Percentiles rank a stretch among this genome's conserved stretches.
Conservation (phyloP, 1,140 invertebrate genomes). For the Neuroterus valhalla region DNA sequence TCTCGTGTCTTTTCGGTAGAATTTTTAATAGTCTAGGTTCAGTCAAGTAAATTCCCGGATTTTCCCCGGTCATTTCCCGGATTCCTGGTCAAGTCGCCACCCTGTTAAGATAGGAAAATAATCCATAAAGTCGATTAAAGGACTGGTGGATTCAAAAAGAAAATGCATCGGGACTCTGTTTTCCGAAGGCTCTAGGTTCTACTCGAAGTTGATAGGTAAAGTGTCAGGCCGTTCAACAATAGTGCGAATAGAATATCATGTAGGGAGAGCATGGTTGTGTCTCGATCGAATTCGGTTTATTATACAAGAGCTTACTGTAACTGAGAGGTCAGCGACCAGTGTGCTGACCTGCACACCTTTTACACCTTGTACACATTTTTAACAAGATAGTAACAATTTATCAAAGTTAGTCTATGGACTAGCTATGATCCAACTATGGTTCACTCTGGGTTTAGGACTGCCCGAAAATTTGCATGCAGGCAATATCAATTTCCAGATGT, state of each 20-base stretch:
- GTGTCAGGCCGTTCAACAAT: slow-evolving; percentile 19
- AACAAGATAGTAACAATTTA: slow-evolving; percentile 8
- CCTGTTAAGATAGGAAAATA: slow-evolving; percentile 20
- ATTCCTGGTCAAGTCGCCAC: too few relatives aligned
- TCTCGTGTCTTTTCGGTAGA: too few relatives aligned
- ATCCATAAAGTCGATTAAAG: slow-evolving; percentile 26
- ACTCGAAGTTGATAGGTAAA: slow-evolving; percentile 12
- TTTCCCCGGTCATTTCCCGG: too few relatives aligned
- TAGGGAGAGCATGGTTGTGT: slow-evolving; percentile 4
- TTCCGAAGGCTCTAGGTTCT: slow-evolving; percentile 24
- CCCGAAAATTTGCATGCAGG: too few relatives aligned
- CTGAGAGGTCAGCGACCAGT: slow-evolving; percentile 72
- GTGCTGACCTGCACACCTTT: slow-evolving; percentile 63
- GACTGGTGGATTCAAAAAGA: neutral
- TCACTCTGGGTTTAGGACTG: neutral
- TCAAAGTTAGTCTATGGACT: neutral
- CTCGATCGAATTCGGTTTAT: slow-evolving; percentile 74
- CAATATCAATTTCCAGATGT: too few relatives aligned
- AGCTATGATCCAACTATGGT: too few relatives aligned
- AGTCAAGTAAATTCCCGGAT: too few relatives aligned
- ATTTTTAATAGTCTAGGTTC: too few relatives aligned
- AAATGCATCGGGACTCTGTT: slow-evolving; percentile 12
- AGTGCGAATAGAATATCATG: slow-evolving; percentile 28
- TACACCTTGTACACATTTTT: slow-evolving; percentile 56
- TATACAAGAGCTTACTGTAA: slow-evolving; percentile 68